These are phyloP conservation scores for Papilio dardanus DNA, from an alignment of 1,140 invertebrate species.

Conservation along the genomic window DNA sequence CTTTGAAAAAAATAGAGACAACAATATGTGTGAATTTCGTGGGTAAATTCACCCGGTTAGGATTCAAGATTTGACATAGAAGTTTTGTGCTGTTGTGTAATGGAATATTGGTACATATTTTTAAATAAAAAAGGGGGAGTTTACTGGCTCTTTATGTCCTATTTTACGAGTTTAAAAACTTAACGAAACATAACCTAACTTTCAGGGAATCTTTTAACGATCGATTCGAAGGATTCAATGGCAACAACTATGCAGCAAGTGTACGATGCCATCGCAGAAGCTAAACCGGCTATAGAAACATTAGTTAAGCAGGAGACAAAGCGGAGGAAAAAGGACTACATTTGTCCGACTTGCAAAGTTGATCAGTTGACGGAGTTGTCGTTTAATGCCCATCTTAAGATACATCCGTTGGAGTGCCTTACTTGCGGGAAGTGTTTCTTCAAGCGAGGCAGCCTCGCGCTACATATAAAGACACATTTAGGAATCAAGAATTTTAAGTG, in stretches of 20 bases:
- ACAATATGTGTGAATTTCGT: no score
- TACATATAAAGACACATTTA: conserved; percentile 90
- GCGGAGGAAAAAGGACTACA: conserved; percentile 62
- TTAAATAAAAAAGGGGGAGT: no score
- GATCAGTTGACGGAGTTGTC: conserved; percentile 84
- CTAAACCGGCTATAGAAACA: conserved; percentile 68
- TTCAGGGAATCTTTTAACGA: conserved; percentile 54
- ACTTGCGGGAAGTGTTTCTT: conserved; percentile 91
- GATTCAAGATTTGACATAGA: no score
- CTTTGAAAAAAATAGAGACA: no score
- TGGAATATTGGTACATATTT: no score
- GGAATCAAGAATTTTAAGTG: conserved; percentile 88
- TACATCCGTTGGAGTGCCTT: conserved; percentile 90
- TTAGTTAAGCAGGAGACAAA: conserved; percentile 83
- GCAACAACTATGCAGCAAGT: conserved; percentile 59
- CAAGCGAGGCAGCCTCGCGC: conserved; percentile 87
- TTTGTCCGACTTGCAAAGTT: conserved; percentile 77
- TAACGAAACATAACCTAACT: conserved; percentile 17
- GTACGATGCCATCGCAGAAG: conserved; percentile 60
- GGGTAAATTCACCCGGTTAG: no score
- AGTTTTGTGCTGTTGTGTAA: no score
- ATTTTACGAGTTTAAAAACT: no score
- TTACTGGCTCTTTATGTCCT: no score
- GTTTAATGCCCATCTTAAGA: conserved; percentile 88
- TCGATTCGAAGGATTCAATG: conserved; percentile 62